phyloP scores from a whole-genome alignment of 2,888 invertebrate genomes.

The Epirrhoe tristata region DNA sequence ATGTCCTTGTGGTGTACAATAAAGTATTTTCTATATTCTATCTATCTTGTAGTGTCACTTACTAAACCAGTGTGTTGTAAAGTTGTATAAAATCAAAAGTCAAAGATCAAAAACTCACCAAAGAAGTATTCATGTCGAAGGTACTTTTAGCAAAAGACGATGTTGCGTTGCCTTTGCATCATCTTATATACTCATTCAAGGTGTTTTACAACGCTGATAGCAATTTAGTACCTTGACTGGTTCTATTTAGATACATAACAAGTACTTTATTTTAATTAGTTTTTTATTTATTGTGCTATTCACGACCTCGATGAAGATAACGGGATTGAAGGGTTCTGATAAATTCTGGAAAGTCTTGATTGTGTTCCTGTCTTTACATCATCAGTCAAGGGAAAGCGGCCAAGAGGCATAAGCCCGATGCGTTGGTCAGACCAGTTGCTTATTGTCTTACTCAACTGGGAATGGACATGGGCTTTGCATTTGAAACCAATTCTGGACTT shows the following conservation, averaged over 20 bases:
- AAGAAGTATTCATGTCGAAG: slow-evolving; percentile 24
- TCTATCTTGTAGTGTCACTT: too few species aligned
- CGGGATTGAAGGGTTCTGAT: slow-evolving; percentile 10
- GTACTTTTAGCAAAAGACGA: slow-evolving; percentile 7
- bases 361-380: neutral
- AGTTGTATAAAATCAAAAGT: too few species aligned
- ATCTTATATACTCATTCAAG: slow-evolving; percentile 25
- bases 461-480: too few species aligned
- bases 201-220: slow-evolving; percentile 31
- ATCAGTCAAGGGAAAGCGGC: too few species aligned
- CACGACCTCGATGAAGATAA: slow-evolving; percentile 16
- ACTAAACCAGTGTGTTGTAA: too few species aligned
- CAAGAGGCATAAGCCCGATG: too few species aligned
- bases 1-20: too few species aligned
- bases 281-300: slow-evolving; percentile 12
- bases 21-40: too few species aligned
- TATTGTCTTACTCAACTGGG: too few species aligned
- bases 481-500: too few species aligned
- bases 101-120: slow-evolving; percentile 16
- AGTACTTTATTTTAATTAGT: slow-evolving; percentile 16
- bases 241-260: slow-evolving; percentile 31
- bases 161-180: neutral
- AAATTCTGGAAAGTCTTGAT: slow-evolving; percentile 6
- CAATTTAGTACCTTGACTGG: slow-evolving; percentile 32
- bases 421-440: too few species aligned